Evolutionary conservation across 2,797 vertebrate species (phyloP).

Genomic region (Etheostoma nigrum): DNA sequence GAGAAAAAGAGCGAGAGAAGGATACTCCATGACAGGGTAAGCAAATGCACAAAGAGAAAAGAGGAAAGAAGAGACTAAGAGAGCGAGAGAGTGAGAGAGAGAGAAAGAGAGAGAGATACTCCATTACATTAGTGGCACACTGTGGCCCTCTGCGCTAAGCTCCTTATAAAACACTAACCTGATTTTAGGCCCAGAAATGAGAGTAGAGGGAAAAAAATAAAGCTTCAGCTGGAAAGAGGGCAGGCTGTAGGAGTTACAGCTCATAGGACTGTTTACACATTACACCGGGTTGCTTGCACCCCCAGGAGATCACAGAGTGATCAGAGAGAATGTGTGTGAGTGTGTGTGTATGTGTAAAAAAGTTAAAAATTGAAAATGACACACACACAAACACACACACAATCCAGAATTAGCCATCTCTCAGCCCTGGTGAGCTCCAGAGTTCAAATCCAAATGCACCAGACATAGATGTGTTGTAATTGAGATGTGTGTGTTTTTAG

Average conservation of each 20-base stretch:
- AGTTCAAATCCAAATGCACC: background rate
- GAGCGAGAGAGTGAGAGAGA: conserved; percentile 30
- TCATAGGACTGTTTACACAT: conserved; percentile 63
- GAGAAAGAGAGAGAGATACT: conserved; percentile 66
- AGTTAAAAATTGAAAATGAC: conserved; percentile 24
- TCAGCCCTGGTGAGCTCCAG: background rate
- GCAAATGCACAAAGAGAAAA: conserved; percentile 77
- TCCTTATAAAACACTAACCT: conserved; percentile 87
- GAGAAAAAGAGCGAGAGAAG: conserved; percentile 57
- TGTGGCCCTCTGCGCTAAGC: conserved; percentile 85
- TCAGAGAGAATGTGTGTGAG: background rate
- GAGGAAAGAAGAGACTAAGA: conserved; percentile 73
- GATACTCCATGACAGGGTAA: conserved; percentile 74
- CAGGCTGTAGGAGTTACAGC: conserved; percentile 66
- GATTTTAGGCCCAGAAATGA: conserved; percentile 86
- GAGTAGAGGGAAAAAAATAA: conserved; percentile 79
- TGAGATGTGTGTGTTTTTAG: background rate
- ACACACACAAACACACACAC: background rate
- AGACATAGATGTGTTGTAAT: background rate
- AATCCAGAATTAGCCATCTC: conserved; percentile 1
- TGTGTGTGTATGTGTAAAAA: conserved; percentile 19
- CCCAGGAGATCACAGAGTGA: conserved; percentile 15
- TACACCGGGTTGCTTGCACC: conserved; percentile 34
- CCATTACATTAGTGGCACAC: conserved; percentile 85
- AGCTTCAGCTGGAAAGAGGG: conserved; percentile 79